A percentile compares a stretch with the other conserved stretches of the same genome.
These are phyloP conservation scores for Strix uralensis DNA, from an alignment of 2,113 vertebrate genomes.

Conservation along the genomic window DNA sequence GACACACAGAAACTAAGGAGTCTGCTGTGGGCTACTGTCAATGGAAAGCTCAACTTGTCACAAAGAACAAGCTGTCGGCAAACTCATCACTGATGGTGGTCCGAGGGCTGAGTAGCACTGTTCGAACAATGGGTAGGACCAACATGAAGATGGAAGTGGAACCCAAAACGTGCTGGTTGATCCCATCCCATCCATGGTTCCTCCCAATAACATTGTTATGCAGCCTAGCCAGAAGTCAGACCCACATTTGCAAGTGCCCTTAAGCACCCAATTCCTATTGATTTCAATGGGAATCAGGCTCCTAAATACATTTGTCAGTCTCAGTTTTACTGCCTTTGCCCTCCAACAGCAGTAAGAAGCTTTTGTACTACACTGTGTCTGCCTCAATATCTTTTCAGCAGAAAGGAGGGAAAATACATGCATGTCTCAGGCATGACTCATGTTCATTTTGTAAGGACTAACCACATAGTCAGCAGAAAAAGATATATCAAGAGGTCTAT, in stretches of 20 bases:
- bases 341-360: background rate
- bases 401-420: background rate
- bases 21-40: conserved; percentile 4
- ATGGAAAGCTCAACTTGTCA: background rate
- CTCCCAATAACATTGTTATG: background rate
- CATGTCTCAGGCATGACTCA: background rate
- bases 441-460: background rate
- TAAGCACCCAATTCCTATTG: background rate
- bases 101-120: background rate
- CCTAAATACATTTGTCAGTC: background rate
- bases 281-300: background rate
- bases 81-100: background rate
- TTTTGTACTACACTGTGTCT: background rate
- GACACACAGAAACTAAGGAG: background rate
- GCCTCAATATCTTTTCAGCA: background rate
- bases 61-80: conserved; percentile 14
- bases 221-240: background rate
- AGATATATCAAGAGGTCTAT: background rate
- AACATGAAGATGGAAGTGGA: background rate
- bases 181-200: background rate
- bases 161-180: background rate
- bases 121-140: conserved; percentile 11
- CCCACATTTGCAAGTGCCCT: background rate
- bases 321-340: background rate
- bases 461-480: background rate